Base-by-base conservation (phyloP, 2,113 vertebrate species). In the Nematolebias whitei region DNA sequence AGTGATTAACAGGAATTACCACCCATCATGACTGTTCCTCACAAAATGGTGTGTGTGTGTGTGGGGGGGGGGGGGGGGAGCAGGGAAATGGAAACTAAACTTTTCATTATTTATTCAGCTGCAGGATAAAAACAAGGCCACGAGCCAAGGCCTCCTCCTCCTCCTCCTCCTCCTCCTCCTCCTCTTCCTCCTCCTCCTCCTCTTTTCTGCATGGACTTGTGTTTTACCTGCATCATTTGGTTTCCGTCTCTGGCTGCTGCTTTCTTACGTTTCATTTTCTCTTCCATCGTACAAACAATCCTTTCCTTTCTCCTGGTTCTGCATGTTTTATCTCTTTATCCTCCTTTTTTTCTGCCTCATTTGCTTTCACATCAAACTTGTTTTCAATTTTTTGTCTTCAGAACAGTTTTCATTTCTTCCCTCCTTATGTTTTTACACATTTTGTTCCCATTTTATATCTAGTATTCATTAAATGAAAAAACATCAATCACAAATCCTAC, bases 51-150 rank as follows among this genome's bases (percentile, higher is more conserved):
- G 43, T 16, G 18, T n/a, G 8, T n/a, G 16, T n/a, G 5, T 18
- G 2, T 44, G 2, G 7, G 16, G n/a, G 43, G n/a, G 43, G 6
- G 15, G n/a, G 18, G 2, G 15, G 1, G 54, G 4, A 52, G 63
- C 59, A 65, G 64, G 64, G 63, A 22, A 59, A 58, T 20, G 40
- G 20, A 66, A 54, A 18, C 2, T 71, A 56, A 70, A 59, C 14
- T 57, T 35, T 8, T 13, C 52, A 63, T 79, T 74, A 79, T 74
- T 82, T 74, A 82, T 85, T 80, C 71, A 79, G 39, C 47, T 3
- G 8, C 54, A 65, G 54, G n/a, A 71, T 16, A 60, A 63, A 76
- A 74, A 53, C 74, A 61, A 80, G 71, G 71, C 75, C 74, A 38
- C 1, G 1, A 69, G 44, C 64, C 58, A 51, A 78, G 63, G 76